phyloP scores from a whole-genome alignment of 2,113 vertebrate species.

The chimpanzee (Pan troglodytes) region NHGRI_mPanTro3-v2.1_pri NC_072409.2:93711001-93711500 shows the following conservation, averaged over 20 bases:
- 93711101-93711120: not conserved
- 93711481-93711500: not conserved
- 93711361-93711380: not conserved
- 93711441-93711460: conserved; percentile 40
- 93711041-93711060: not conserved
- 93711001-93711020: not conserved
- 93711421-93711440: not conserved
- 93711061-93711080: not conserved
- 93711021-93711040: not conserved
- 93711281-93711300: not conserved
- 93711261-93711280: not conserved
- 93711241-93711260: not conserved
- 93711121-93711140: conserved; percentile 28
- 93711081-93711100: not conserved
- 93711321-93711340: not conserved
- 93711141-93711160: not conserved
- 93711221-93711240: not conserved
- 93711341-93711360: conserved; percentile 30
- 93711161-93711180: not conserved
- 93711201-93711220: not conserved
- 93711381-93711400: not conserved
- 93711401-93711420: conserved; percentile 22
- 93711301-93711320: not conserved
- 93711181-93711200: not conserved
- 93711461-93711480: not conserved